Evolutionary conservation across 2,797 vertebrate species (phyloP).

Genomic region (Intellagama lesueurii): DNA sequence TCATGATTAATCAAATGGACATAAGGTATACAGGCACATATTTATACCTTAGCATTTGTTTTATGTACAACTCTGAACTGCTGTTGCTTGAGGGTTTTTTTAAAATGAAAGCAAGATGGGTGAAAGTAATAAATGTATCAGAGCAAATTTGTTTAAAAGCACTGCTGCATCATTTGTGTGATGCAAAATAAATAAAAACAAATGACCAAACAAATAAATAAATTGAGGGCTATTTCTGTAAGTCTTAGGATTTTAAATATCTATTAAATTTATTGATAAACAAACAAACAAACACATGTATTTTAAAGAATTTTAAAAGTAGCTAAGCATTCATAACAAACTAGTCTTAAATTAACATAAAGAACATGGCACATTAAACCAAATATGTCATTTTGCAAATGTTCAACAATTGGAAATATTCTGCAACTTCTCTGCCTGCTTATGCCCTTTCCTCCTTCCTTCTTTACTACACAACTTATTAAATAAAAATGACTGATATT

Average conservation of each 20-base stretch:
- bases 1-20: neutral
- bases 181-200: conserved; percentile 13
- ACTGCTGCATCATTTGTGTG: neutral
- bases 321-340: neutral
- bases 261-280: no score
- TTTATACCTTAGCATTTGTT: neutral
- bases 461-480: neutral
- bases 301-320: neutral
- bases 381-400: neutral
- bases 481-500: neutral
- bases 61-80: neutral
- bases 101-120: neutral
- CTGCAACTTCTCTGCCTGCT: neutral
- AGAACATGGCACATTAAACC: neutral
- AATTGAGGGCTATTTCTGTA: no score
- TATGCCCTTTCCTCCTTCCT: neutral
- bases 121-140: neutral
- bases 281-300: no score
- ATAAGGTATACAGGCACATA: neutral
- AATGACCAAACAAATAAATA: no score
- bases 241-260: no score
- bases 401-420: neutral
- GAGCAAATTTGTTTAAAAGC: neutral
- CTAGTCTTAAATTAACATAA: neutral
- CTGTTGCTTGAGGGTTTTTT: neutral